These are phyloP conservation scores for Pantala flavescens DNA, from an alignment of 1,140 invertebrate genomes.

Conservation along the genomic window DNA sequence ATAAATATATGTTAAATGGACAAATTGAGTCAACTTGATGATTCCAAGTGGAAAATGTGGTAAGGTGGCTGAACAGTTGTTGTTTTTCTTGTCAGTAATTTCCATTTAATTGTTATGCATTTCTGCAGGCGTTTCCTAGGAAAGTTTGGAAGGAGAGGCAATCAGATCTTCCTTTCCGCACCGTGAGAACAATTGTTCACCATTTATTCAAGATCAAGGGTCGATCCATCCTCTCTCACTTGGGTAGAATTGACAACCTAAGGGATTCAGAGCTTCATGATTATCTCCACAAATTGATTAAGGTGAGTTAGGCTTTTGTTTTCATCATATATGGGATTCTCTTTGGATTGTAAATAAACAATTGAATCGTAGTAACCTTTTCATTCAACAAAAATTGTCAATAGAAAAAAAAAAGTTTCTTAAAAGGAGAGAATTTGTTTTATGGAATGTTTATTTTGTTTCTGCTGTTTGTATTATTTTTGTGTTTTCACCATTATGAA, in stretches of 20 bases:
- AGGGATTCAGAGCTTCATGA: conserved; percentile 71
- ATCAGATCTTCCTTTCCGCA: conserved; percentile 69
- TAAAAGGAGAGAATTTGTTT: no score
- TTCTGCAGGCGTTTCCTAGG: conserved; percentile 60
- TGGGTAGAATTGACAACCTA: conserved; percentile 64
- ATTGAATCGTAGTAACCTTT: no score
- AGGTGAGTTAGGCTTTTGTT: conserved; percentile 12
- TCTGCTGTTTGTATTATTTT: conserved; percentile 3
- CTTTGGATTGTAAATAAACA: no score
- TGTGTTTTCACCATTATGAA: no score
- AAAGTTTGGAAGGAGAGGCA: conserved; percentile 63
- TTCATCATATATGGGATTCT: neutral
- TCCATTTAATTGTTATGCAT: no score
- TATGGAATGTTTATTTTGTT: neutral
- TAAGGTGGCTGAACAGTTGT: no score
- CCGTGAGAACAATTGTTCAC: conserved; percentile 84
- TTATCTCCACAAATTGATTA: conserved; percentile 44
- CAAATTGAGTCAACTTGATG: no score
- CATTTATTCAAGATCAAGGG: conserved; percentile 70
- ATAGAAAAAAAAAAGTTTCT: no score
- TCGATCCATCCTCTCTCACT: conserved; percentile 60
- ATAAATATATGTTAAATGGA: no score
- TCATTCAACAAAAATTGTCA: no score
- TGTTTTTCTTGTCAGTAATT: no score
- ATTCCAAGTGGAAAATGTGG: no score